phyloP scores from a whole-genome alignment of 1,140 invertebrate genomes.

The Zelostemma sp. region DNA sequence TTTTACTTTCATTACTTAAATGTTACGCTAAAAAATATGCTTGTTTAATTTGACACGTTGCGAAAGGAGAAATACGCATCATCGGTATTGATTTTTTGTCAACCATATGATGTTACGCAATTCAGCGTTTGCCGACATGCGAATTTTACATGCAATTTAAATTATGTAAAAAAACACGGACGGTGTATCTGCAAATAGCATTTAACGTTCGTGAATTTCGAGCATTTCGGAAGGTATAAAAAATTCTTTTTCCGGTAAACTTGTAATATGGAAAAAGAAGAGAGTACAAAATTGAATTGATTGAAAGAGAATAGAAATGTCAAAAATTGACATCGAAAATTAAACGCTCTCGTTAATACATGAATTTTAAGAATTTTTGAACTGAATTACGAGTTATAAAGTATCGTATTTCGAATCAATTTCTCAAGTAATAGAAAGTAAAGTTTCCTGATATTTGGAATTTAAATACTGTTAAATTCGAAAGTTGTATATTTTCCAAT shows the following conservation, averaged over 20 bases:
- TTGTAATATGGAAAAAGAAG: too few relatives aligned
- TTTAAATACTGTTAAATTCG: background rate
- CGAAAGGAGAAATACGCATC: background rate
- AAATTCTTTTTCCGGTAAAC: too few relatives aligned
- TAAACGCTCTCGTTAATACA: too few relatives aligned
- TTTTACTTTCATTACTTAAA: background rate
- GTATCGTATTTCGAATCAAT: too few relatives aligned
- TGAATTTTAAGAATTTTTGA: too few relatives aligned
- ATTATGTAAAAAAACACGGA: background rate
- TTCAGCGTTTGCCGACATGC: background rate
- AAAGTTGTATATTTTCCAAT: background rate
- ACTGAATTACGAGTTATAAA: too few relatives aligned
- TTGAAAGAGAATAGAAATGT: too few relatives aligned
- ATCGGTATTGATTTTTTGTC: background rate
- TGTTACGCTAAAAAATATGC: background rate
- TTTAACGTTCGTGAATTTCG: too few relatives aligned
- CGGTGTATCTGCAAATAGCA: background rate
- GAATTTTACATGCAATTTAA: background rate
- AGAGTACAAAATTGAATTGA: too few relatives aligned
- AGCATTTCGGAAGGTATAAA: too few relatives aligned
- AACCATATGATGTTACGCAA: background rate
- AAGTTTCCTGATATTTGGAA: background rate
- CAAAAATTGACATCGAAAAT: too few relatives aligned
- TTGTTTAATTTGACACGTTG: background rate
- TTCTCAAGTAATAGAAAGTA: background rate